Evolutionary conservation across 2,888 invertebrate species (phyloP).

Genomic region (Endomychus coccineus): DNA sequence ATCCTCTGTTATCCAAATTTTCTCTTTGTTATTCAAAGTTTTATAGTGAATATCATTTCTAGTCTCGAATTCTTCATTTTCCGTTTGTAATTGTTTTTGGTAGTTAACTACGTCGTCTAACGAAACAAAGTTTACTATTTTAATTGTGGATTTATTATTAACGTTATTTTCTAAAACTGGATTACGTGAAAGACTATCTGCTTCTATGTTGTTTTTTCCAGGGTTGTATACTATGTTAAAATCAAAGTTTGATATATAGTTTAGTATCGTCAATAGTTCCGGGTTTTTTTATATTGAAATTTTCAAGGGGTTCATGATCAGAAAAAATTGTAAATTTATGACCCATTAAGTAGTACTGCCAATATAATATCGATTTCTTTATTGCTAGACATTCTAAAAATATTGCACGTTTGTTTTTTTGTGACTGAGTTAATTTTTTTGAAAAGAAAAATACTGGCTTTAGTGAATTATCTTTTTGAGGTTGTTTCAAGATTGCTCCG

Average conservation of each 20-base stretch:
- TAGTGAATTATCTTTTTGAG: constrained; percentile 16
- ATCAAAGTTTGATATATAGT: constrained; percentile 27
- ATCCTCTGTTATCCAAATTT: too few species aligned
- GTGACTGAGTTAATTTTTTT: constrained; percentile 23
- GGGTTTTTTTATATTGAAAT: constrained; percentile 26
- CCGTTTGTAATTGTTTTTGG: too few species aligned
- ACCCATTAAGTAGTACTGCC: constrained; percentile 25
- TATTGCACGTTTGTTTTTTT: constrained; percentile 21
- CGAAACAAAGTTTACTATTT: too few species aligned
- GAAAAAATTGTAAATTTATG: constrained; percentile 18
- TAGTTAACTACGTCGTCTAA: too few species aligned
- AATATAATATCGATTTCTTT: constrained; percentile 24
- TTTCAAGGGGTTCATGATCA: constrained; percentile 14
- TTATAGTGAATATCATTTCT: too few species aligned
- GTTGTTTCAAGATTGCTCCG: constrained; percentile 24
- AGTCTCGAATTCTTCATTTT: too few species aligned
- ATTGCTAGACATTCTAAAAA: constrained; percentile 25
- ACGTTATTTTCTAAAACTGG: constrained; percentile 6
- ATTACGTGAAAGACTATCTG: constrained; percentile 6
- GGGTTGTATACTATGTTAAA: constrained; percentile 23
- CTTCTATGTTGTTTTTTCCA: constrained; percentile 11
- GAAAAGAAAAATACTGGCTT: constrained; percentile 17
- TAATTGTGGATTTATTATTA: too few species aligned
- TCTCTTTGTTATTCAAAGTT: too few species aligned
- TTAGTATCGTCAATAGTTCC: constrained; percentile 23